Base-by-base conservation (phyloP, 2,113 vertebrate genomes). In the Xenopus borealis region DNA sequence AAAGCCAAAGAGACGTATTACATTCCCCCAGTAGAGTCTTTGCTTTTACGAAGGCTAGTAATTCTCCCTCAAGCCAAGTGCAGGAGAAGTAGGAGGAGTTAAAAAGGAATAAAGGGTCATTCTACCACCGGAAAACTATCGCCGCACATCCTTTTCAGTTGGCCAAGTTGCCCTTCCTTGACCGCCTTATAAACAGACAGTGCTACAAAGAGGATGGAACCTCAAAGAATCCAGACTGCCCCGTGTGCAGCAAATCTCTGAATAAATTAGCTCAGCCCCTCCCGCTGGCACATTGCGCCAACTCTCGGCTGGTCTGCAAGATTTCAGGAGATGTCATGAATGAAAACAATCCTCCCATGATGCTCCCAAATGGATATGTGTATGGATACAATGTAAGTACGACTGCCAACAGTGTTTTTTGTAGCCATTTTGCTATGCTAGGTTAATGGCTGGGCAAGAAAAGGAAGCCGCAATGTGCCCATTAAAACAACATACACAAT, bases 261-360 rank as follows among this genome's bases (percentile, higher is more conserved):
- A 99, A 99, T 89, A 98, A 98, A 87, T 83, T 99, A 89, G 97
- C 97, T 10, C 96, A 98, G 83, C 97, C 96, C 1, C 90, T 99
- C 55, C 97, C 97, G 14, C 99, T 99, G 97, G 97, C 97, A 61
- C 97, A 99, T 81, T 99, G 97, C 55, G 97, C 97, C 89, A 99
- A 99, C 88, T 99, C 97, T 52, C 94, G 97, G 79, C 92, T 99
- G 83, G 97, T 99, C 81, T 99, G 97, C 88, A 98, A 98, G 90
- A 98, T 99, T 87, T 99, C 97, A 0, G 97, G 97, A 33, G 96
- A 99, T 57, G 97, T 98, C 69, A 99, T 99, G 97, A 99, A 99
- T 8, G 97, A 99, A 91, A 99, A 99, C 90, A 99, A 99, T 86
- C 97, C 96, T n/a, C 97, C 97, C 9, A 99, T 99, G 97, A 98